phyloP scores from a whole-genome alignment of 2,113 vertebrate species.

The Psammodynastes pulverulentus region DNA sequence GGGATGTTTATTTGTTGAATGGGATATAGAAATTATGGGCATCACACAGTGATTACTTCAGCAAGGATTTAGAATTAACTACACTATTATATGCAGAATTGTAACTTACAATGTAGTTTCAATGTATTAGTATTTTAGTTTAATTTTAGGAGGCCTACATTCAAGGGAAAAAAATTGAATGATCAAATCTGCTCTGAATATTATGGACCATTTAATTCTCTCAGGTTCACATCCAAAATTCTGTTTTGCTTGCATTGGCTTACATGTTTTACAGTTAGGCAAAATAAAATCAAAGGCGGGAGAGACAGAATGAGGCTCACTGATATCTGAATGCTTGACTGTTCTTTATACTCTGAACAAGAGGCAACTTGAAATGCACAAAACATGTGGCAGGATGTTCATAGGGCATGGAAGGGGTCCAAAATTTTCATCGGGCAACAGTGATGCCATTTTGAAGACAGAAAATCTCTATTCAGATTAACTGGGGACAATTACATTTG shows the following conservation, averaged over 20 bases:
- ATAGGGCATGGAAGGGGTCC: not conserved
- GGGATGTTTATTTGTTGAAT: not conserved
- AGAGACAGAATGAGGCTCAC: not conserved
- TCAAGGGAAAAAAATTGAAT: not conserved
- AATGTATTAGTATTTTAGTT: not conserved
- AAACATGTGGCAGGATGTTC: not conserved
- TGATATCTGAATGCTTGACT: not conserved
- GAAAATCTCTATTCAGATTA: not conserved
- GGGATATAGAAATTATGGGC: not conserved
- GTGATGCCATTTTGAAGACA: not conserved
- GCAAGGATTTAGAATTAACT: not conserved
- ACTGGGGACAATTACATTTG: not conserved
- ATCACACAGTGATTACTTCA: slow-evolving; percentile 1
- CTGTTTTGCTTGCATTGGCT: not conserved
- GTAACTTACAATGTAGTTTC: not conserved
- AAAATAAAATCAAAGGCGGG: not conserved
- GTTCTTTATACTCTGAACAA: not conserved
- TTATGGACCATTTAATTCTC: not conserved
- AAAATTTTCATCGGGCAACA: not conserved
- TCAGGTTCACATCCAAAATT: not conserved
- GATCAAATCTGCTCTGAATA: not conserved
- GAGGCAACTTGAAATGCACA: not conserved
- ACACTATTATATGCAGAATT: not conserved
- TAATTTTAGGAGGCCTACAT: not conserved
- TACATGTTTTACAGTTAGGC: not conserved